Conservation (phyloP, 2,113 vertebrate species). For the Thamnaconus septentrionalis region DNA sequence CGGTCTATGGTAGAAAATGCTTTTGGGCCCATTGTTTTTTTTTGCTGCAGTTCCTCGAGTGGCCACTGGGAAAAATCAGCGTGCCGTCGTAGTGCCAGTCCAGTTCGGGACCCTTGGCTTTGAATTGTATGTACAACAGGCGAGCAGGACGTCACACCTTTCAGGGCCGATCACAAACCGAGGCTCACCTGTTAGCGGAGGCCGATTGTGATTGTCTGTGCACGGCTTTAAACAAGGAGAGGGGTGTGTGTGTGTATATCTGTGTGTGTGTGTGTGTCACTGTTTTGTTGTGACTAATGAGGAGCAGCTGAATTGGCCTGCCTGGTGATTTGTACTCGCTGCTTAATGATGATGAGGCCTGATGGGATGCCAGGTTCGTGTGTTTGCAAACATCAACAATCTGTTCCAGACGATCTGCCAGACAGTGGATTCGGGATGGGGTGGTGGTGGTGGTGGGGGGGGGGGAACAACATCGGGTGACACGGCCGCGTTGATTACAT, state of each 20-base stretch:
- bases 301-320: slow-evolving; percentile 75
- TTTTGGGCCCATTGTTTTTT: no score
- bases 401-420: slow-evolving; percentile 76
- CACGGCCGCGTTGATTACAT: slow-evolving; percentile 73
- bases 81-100: slow-evolving; percentile 50
- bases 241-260: slow-evolving; percentile 23
- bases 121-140: slow-evolving; percentile 62
- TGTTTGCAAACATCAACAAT: slow-evolving; percentile 81
- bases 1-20: slow-evolving; percentile 39
- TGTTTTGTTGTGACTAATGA: slow-evolving; percentile 77
- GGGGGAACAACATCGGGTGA: slow-evolving; percentile 66
- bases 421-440: slow-evolving; percentile 67
- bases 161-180: slow-evolving; percentile 50
- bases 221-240: slow-evolving; percentile 23
- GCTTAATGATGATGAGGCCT: slow-evolving; percentile 81
- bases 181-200: slow-evolving; percentile 36
- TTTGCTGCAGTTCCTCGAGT: no score
- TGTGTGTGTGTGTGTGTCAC: slow-evolving; percentile 56
- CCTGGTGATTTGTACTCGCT: slow-evolving; percentile 78
- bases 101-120: slow-evolving; percentile 50
- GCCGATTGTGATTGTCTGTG: slow-evolving; percentile 11
- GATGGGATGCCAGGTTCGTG: slow-evolving; percentile 77
- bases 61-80: slow-evolving; percentile 37
- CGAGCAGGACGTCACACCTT: slow-evolving; percentile 49
- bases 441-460: slow-evolving; percentile 60